Evolutionary conservation across 1,140 invertebrate species (phyloP), one percentile per base, ranked within the genome.

Genomic region (Drosophila busckii): DNA sequence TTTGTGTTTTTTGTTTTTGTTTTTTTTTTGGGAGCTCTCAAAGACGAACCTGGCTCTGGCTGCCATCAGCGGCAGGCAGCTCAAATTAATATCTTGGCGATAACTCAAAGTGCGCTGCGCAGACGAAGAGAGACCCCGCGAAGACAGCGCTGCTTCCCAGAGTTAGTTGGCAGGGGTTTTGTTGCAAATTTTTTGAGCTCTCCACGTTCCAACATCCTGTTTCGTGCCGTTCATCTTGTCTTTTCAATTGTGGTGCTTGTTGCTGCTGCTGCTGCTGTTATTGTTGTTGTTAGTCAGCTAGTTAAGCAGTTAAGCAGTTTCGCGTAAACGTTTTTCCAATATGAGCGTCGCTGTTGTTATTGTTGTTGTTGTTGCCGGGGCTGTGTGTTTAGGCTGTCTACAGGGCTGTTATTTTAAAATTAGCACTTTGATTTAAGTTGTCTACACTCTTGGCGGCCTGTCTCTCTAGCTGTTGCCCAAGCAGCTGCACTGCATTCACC

Each of bases 401-500:
- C 71, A 78, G 75, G 73, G 73, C 73, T 78, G 73, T 78, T 78
- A 78, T 78, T 80, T 80, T 80, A 82, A 80, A 80, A 80, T 80
- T 82, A 80, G 75, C 75, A 80, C 75, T 80, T 80, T 80, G 75
- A 80, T 80, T 82, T 78, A 78, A 80, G 75, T 73, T 80, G 75
- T 80, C 75, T 80, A 80, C 75, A 80, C 75, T 82, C 69, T 64
- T 63, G 71, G 71, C 73, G 73, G 73, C 73, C 68, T 76, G 71
- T 78, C 71, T 78, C 68, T 80, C 70, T 56, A 54, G 56, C 46
- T 65, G 48, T 52, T 58, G 32, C 45, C 32, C 20, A 17, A 31
- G 22, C 48, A 40, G 26, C 68, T 44, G 22, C 38, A 32, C n/a
- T n/a, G n/a, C n/a, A 31, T 45, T 45, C 42, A 15, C 25, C 23